These are phyloP conservation scores for Nephrotoma guestfalica DNA, from an alignment of 2,888 invertebrate species.

Conservation along the genomic window DNA sequence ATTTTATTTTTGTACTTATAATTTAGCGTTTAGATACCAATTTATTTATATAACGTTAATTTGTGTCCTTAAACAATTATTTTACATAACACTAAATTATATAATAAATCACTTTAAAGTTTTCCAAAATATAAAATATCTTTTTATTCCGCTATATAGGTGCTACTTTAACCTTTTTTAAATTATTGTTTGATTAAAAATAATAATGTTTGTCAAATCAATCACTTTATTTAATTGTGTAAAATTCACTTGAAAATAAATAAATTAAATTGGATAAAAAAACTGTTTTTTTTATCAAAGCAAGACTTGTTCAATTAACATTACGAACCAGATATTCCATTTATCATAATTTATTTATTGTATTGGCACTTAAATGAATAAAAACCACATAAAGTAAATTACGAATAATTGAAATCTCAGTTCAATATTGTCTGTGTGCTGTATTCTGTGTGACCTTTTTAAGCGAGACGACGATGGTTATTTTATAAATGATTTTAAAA, in stretches of 20 bases:
- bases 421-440: not conserved
- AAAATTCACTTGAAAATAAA: not conserved
- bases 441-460: not conserved
- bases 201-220: not conserved
- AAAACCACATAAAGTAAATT: not conserved
- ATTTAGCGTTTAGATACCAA: not conserved
- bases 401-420: not conserved
- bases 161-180: not conserved
- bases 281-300: not conserved
- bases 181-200: not conserved
- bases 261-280: not conserved
- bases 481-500: not conserved
- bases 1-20: not conserved
- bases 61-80: not conserved
- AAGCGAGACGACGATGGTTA: not conserved
- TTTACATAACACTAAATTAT: not conserved
- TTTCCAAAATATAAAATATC: not conserved
- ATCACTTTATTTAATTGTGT: not conserved
- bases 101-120: not conserved
- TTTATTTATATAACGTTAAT: not conserved
- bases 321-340: not conserved
- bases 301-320: not conserved
- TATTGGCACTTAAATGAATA: not conserved
- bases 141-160: not conserved
- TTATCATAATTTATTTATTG: not conserved